phyloP scores from a whole-genome alignment of 2,888 invertebrate genomes.

The Lasioglossum oenotherae region DNA sequence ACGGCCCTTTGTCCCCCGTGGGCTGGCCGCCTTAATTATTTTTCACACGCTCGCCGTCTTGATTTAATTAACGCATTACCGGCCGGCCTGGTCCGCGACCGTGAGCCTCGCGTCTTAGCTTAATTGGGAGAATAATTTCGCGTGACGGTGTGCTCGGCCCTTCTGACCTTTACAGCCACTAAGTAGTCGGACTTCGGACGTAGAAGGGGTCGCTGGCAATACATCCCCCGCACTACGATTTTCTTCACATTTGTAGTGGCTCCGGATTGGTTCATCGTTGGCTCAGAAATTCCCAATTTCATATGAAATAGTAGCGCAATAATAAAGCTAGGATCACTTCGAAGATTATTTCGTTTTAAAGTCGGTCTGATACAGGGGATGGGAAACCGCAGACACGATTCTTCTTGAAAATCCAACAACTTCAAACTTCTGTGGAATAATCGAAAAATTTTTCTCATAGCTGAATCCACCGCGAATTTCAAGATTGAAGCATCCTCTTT shows the following conservation, averaged over 20 bases:
- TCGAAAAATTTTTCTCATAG: neutral
- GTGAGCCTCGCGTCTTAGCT: constrained; percentile 56
- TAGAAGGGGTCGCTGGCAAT: neutral
- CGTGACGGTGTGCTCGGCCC: constrained; percentile 27
- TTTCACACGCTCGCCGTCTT: constrained; percentile 67
- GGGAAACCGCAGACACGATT: too few relatives aligned
- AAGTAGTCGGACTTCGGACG: constrained; percentile 52
- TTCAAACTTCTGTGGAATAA: neutral
- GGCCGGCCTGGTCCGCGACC: constrained; percentile 48
- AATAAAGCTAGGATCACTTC: neutral
- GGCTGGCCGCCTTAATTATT: constrained; percentile 67
- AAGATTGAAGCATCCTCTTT: neutral
- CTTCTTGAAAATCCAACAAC: too few relatives aligned
- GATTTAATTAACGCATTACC: constrained; percentile 69
- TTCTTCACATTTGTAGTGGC: neutral
- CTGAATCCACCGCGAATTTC: neutral
- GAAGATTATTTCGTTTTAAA: too few relatives aligned
- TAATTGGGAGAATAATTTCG: constrained; percentile 65
- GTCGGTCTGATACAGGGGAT: too few relatives aligned
- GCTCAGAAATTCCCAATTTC: neutral
- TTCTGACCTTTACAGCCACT: constrained; percentile 56
- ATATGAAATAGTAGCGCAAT: neutral
- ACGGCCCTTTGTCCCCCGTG: constrained; percentile 51
- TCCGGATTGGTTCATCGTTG: neutral
- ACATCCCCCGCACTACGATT: neutral